These are phyloP conservation scores for Caenorhabditis afra DNA, from an alignment of 2,888 invertebrate species.

Conservation along the genomic window DNA sequence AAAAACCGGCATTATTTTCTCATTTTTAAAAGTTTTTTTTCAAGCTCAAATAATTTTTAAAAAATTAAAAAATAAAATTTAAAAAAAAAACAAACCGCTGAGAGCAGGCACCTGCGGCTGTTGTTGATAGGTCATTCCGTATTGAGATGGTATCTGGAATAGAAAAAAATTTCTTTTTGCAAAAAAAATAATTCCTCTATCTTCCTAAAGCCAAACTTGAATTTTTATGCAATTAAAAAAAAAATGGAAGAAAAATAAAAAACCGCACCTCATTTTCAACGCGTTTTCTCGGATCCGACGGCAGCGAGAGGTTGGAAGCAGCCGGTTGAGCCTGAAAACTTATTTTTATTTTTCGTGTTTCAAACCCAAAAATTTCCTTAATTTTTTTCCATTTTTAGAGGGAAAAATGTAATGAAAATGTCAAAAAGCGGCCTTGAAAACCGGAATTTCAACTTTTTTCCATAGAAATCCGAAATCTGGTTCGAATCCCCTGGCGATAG, in stretches of 20 bases:
- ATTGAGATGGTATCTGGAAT: conserved; percentile 22
- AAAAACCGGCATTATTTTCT: neutral
- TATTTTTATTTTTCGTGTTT: too few relatives aligned
- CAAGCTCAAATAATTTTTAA: neutral
- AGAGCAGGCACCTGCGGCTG: neutral
- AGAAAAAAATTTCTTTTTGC: neutral
- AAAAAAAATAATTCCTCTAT: too few relatives aligned
- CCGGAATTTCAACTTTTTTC: too few relatives aligned
- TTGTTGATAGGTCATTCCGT: conserved; percentile 19
- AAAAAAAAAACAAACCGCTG: neutral
- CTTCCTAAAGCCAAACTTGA: too few relatives aligned
- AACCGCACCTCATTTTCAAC: neutral
- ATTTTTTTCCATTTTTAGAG: neutral
- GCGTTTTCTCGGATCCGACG: conserved; percentile 27
- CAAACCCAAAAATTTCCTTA: neutral
- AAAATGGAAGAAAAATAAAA: neutral
- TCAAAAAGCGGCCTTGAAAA: too few relatives aligned
- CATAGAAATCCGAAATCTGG: too few relatives aligned
- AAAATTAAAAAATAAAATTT: neutral
- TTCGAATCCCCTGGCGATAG: too few relatives aligned
- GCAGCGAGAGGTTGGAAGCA: neutral
- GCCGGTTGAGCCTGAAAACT: conserved; percentile 2
- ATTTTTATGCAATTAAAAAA: neutral
- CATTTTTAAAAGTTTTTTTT: neutral
- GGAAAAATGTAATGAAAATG: too few relatives aligned